A percentile compares a stretch with the other conserved stretches of the same genome.
Evolutionary conservation across 2,888 invertebrate species (phyloP).

Genomic region (Lithophane semibrunnea): DNA sequence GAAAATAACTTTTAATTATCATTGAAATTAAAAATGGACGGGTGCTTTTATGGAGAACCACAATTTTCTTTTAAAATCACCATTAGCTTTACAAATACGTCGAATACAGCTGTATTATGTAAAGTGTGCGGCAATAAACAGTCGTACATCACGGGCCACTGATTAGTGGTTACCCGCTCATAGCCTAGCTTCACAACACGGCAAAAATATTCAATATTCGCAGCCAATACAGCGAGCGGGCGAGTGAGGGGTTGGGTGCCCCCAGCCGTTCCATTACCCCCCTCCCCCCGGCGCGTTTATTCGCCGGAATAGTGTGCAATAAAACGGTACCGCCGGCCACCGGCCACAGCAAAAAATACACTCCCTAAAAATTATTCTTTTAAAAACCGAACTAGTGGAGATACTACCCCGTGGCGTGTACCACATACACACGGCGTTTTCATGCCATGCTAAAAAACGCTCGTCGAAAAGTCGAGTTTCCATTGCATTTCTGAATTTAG

Average conservation of each 20-base stretch:
- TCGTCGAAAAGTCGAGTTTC: constrained; percentile 63
- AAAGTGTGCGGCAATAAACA: constrained; percentile 69
- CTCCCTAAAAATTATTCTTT: constrained; percentile 83
- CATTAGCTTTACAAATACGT: constrained; percentile 28
- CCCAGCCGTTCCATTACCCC: constrained; percentile 84
- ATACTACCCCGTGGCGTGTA: constrained; percentile 50
- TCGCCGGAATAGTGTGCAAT: constrained; percentile 89
- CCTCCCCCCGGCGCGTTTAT: constrained; percentile 83
- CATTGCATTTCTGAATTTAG: constrained; percentile 72
- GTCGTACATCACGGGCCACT: constrained; percentile 76
- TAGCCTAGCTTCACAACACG: constrained; percentile 76
- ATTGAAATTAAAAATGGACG: neutral
- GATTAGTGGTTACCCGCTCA: constrained; percentile 82
- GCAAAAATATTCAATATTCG: constrained; percentile 88
- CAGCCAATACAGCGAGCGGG: constrained; percentile 79
- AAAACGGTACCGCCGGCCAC: constrained; percentile 85
- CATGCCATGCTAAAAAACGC: constrained; percentile 62
- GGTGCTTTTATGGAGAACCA: neutral
- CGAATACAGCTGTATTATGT: constrained; percentile 43
- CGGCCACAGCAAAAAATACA: constrained; percentile 86
- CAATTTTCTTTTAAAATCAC: neutral
- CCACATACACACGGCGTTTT: constrained; percentile 63
- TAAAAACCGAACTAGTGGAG: constrained; percentile 72
- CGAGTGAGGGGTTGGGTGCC: constrained; percentile 57
- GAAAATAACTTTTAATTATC: neutral